These are phyloP conservation scores for Catharus fuscescens DNA, from an alignment of 2,113 vertebrate genomes.

Conservation along the genomic window DNA sequence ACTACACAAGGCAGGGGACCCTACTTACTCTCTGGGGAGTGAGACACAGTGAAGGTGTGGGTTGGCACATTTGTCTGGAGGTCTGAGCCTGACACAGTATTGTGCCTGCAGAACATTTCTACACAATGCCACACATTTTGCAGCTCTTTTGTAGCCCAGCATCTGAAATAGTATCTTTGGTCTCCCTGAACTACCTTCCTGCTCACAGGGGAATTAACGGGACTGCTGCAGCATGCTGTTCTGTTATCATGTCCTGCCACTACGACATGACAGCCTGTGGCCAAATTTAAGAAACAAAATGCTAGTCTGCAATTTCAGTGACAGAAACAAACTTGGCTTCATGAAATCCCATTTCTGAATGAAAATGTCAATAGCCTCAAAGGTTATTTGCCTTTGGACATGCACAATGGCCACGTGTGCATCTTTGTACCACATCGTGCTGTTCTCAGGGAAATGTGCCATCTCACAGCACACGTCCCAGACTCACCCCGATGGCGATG, in stretches of 20 bases:
- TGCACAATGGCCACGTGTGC: background rate
- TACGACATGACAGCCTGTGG: background rate
- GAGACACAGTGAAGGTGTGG: background rate
- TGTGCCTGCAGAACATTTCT: background rate
- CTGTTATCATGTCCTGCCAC: background rate
- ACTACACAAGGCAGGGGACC: background rate
- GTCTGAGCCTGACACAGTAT: background rate
- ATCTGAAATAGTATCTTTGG: background rate
- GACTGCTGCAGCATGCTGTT: background rate
- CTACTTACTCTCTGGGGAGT: background rate
- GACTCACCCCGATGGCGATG: conserved; percentile 83
- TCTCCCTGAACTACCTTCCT: background rate
- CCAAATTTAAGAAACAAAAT: background rate
- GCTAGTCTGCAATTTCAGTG: background rate
- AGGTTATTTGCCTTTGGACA: background rate
- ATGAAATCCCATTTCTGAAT: background rate
- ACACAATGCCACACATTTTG: background rate
- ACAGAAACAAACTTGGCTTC: background rate
- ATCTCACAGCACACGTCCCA: rapidly evolving
- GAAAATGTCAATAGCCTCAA: background rate
- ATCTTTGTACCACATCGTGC: background rate
- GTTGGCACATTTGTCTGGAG: background rate
- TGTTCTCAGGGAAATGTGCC: background rate
- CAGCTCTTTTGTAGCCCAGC: background rate
- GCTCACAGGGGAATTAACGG: rapidly evolving